These are phyloP conservation scores for Epirrita christyi DNA, from an alignment of 2,888 invertebrate genomes.

Conservation along the genomic window DNA sequence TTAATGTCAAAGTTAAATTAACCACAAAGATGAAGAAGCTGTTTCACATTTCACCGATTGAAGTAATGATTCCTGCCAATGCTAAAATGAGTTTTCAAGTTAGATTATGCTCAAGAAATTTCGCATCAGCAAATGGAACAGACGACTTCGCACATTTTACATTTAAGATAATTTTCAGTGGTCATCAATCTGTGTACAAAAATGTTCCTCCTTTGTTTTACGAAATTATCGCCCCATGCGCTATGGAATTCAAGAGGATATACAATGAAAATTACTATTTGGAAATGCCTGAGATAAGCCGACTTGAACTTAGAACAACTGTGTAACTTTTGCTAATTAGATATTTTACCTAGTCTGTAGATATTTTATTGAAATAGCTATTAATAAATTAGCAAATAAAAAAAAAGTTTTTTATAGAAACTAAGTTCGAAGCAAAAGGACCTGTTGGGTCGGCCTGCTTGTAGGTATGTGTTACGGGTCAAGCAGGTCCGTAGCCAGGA, in stretches of 20 bases:
- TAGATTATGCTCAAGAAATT: conserved; percentile 53
- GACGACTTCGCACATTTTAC: conserved; percentile 65
- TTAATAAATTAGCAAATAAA: conserved; percentile 21
- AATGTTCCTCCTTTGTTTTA: conserved; percentile 66
- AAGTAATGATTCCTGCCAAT: conserved; percentile 47
- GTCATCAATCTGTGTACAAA: conserved; percentile 53
- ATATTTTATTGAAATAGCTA: background rate
- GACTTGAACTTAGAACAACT: conserved; percentile 13
- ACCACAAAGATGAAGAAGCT: conserved; percentile 65
- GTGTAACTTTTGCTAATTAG: conserved; percentile 1
- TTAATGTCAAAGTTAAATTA: conserved; percentile 59
- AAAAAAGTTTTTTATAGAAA: conserved; percentile 52
- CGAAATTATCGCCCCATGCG: conserved; percentile 67
- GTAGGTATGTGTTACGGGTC: conserved; percentile 68
- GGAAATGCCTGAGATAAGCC: conserved; percentile 29
- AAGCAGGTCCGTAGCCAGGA: conserved; percentile 37
- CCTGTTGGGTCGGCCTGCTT: conserved; percentile 67
- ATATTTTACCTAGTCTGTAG: background rate
- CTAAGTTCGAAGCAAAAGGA: conserved; percentile 64
- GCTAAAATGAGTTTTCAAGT: conserved; percentile 52
- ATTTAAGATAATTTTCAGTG: conserved; percentile 60
- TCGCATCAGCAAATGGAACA: conserved; percentile 26
- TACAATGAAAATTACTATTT: conserved; percentile 53
- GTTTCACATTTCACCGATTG: conserved; percentile 59
- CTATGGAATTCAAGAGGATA: conserved; percentile 52